Evolutionary conservation across 2,888 invertebrate species (phyloP), one percentile per base, ranked within the genome.

Genomic region (Empis livida): DNA sequence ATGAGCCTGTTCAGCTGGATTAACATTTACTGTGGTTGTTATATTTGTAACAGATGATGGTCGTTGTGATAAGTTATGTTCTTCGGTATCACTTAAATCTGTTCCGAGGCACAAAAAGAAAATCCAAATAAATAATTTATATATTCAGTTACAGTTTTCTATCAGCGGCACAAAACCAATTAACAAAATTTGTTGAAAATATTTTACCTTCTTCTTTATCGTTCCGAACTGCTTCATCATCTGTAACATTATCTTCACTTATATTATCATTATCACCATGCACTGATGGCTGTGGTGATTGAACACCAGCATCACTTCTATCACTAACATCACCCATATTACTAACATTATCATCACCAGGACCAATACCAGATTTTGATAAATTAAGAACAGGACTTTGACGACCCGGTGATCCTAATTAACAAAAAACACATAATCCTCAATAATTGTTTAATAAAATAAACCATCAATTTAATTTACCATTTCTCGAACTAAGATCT

Each of bases 321-420:
- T 81, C 80, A 55, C 75, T 76, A 51, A 80, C 82, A 60, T 73
- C 66, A 61, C 87, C 86, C 54, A 85, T 87, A 52, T 83, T 65
- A 41, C 23, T 23, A 27, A 20, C 10, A 41, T 41, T 27, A 27
- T 41, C 41, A 39, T 39, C 39, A 17, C 23, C 23, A 2, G 66
- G 67, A 46, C 65, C 83, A 61, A 71, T 83, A 46, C 87, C 89
- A 48, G 87, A 88, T 72, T 92, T 92, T 47, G 92, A 91, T 49
- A 93, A 75, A 73, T 92, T 92, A 60, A 92, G 72, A 56, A 92
- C 90, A 52, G 92, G 92, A 80, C 91, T 92, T 73, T 89, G 89
- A 47, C 87, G 86, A 60, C 84, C 86, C 54, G 90, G 87, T 51
- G 90, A 90, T 73, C 56, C 73, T 72, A 55, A 37, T 47, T 46